Evolutionary conservation across 2,888 invertebrate species (phyloP).

Genomic region (Rhagophthalmus giganteus): DNA sequence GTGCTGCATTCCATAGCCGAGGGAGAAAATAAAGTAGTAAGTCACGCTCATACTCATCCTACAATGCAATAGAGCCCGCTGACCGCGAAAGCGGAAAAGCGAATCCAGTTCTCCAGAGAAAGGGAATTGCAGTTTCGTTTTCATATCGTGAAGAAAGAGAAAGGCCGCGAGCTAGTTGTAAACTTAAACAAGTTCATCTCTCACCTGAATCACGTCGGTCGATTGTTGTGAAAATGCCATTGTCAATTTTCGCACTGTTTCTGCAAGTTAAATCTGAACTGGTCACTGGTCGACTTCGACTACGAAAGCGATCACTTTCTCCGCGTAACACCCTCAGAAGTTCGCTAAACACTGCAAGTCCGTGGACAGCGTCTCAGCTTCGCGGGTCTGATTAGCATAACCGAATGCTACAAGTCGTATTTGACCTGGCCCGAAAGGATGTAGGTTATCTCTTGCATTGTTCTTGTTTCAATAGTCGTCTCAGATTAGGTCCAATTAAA

Average conservation of each 20-base stretch:
- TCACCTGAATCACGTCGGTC: slow-evolving; percentile 30
- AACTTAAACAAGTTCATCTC: slow-evolving; percentile 27
- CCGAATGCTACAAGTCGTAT: slow-evolving; percentile 39
- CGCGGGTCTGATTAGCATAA: slow-evolving; percentile 40
- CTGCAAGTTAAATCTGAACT: slow-evolving; percentile 1
- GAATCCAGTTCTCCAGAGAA: slow-evolving; percentile 41
- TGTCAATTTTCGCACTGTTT: slow-evolving; percentile 25
- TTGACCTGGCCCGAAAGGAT: slow-evolving; percentile 45
- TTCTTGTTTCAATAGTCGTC: slow-evolving; percentile 41
- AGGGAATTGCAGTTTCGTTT: slow-evolving; percentile 44
- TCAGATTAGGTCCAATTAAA: slow-evolving; percentile 36
- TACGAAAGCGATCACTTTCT: slow-evolving; percentile 39
- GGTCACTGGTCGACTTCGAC: slow-evolving; percentile 15
- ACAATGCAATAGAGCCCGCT: slow-evolving; percentile 22
- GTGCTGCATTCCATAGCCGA: slow-evolving; percentile 53
- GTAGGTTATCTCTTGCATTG: slow-evolving; percentile 47
- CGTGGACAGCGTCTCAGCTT: slow-evolving; percentile 35
- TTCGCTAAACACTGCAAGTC: slow-evolving; percentile 42
- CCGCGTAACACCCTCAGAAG: slow-evolving; percentile 42
- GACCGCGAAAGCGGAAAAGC: slow-evolving; percentile 36
- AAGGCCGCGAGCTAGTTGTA: slow-evolving; percentile 34
- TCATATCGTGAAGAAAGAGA: slow-evolving; percentile 39
- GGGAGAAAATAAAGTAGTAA: slow-evolving; percentile 33
- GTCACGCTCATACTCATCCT: slow-evolving; percentile 29
- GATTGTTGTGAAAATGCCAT: slow-evolving; percentile 28